Evolutionary conservation across 2,113 vertebrate species (phyloP).

Genomic region (Acrocephalus arundinaceus): DNA sequence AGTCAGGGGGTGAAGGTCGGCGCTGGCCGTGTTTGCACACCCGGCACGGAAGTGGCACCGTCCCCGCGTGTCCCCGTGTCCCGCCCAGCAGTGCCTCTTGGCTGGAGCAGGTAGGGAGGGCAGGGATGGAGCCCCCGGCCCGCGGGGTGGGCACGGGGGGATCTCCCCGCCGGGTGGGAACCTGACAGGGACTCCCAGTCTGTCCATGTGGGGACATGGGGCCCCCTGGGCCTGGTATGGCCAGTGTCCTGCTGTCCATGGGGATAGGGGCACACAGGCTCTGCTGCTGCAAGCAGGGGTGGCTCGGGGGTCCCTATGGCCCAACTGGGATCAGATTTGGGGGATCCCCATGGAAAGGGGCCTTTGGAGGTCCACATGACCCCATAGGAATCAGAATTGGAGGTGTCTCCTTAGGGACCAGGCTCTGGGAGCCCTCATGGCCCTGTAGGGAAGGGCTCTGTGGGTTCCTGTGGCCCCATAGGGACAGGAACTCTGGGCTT

Average conservation of each 20-base stretch:
- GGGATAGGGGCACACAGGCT: background rate
- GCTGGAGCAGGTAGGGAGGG: slow-evolving; percentile 18
- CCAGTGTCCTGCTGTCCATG: fast-evolving
- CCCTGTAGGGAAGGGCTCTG: background rate
- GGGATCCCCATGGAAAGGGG: background rate
- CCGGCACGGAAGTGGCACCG: slow-evolving; percentile 34
- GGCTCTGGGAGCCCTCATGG: too few species aligned
- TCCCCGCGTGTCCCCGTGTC: background rate
- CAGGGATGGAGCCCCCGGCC: background rate
- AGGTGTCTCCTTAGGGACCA: background rate
- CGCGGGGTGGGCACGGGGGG: fast-evolving
- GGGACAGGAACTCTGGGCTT: background rate
- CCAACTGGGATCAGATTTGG: background rate
- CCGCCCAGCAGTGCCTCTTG: background rate
- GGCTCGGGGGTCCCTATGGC: fast-evolving
- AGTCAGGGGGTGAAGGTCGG: slow-evolving; percentile 30
- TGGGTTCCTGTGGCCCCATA: background rate
- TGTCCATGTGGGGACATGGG: fast-evolving
- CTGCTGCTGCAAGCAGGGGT: fast-evolving
- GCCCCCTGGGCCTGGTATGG: background rate
- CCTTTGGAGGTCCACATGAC: background rate
- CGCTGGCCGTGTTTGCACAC: background rate
- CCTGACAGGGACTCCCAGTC: fast-evolving
- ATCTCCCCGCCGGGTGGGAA: background rate
- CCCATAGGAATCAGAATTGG: background rate